phyloP scores from a whole-genome alignment of 2,113 vertebrate species.

The Mesoclemmys tuberculata region DNA sequence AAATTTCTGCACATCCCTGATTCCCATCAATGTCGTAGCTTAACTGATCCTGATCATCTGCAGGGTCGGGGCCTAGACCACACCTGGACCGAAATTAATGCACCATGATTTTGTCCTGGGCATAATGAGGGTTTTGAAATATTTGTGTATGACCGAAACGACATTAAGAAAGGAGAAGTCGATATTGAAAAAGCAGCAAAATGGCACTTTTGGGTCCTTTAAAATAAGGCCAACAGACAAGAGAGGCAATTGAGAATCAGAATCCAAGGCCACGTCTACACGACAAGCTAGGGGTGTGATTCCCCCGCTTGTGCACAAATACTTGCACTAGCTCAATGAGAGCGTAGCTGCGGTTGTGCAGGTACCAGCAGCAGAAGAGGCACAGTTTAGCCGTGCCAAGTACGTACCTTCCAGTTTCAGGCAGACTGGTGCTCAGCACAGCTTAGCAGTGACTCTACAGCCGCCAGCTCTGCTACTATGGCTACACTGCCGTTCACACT shows the following conservation, averaged over 20 bases:
- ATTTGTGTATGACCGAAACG: conserved; percentile 1
- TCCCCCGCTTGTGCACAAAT: too few species aligned
- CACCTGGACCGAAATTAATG: conserved; percentile 26
- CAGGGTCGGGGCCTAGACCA: conserved; percentile 45
- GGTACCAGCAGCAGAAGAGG: too few species aligned
- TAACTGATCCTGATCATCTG: not conserved
- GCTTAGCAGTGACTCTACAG: too few species aligned
- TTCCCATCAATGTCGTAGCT: not conserved
- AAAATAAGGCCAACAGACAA: not conserved
- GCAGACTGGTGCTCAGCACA: too few species aligned
- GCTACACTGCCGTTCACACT: too few species aligned
- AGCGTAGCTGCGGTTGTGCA: too few species aligned
- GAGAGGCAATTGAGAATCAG: not conserved
- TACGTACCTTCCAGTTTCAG: too few species aligned
- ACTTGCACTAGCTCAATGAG: too few species aligned
- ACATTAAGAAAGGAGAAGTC: not conserved
- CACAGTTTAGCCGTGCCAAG: too few species aligned
- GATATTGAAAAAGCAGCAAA: not conserved
- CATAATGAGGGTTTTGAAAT: conserved; percentile 27
- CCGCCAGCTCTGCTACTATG: too few species aligned
- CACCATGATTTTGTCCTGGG: not conserved
- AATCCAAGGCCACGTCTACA: not conserved
- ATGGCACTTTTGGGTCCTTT: not conserved
- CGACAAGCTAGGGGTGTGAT: too few species aligned
- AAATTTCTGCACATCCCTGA: not conserved